Evolutionary conservation across 2,888 invertebrate species (phyloP).

Genomic region (Drosophila fungiperda): DNA sequence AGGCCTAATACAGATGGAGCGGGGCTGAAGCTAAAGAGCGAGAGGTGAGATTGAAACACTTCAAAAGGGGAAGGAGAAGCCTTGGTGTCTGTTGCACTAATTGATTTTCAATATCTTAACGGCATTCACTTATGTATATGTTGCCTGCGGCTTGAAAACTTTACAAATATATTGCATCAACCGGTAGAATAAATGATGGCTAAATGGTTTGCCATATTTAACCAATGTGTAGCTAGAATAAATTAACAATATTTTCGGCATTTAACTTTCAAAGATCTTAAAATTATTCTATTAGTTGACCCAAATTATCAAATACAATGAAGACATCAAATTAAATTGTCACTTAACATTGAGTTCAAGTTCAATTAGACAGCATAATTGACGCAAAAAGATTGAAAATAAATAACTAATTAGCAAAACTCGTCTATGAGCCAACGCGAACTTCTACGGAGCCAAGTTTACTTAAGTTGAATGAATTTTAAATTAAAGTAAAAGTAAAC

Average conservation of each 20-base stretch:
- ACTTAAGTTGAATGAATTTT: not conserved
- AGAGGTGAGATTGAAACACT: conserved; percentile 1
- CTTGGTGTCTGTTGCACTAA: conserved; percentile 47
- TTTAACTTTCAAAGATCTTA: not conserved
- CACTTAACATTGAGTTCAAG: conserved; percentile 72
- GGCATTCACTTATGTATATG: conserved; percentile 43
- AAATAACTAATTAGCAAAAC: not conserved
- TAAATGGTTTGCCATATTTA: conserved; percentile 21
- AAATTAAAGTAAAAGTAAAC: not conserved
- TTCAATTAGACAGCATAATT: conserved; percentile 53
- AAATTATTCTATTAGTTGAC: conserved; percentile 18
- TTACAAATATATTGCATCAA: conserved; percentile 21
- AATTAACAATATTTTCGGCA: not conserved
- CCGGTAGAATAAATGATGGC: conserved; percentile 1
- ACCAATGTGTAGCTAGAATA: conserved; percentile 15
- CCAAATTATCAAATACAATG: conserved; percentile 50
- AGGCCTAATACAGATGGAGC: conserved; percentile 31
- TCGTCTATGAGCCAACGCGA: not conserved
- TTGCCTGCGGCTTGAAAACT: conserved; percentile 27
- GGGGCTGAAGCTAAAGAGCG: not conserved
- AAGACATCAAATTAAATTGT: conserved; percentile 68
- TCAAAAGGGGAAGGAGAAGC: conserved; percentile 12
- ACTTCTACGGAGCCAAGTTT: not conserved
- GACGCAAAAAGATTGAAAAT: conserved; percentile 12
- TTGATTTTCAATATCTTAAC: conserved; percentile 63